A percentile compares a stretch with the other conserved stretches of the same genome.
Conservation (phyloP, 2,888 invertebrate genomes). For the Cataglyphis albicans region DNA sequence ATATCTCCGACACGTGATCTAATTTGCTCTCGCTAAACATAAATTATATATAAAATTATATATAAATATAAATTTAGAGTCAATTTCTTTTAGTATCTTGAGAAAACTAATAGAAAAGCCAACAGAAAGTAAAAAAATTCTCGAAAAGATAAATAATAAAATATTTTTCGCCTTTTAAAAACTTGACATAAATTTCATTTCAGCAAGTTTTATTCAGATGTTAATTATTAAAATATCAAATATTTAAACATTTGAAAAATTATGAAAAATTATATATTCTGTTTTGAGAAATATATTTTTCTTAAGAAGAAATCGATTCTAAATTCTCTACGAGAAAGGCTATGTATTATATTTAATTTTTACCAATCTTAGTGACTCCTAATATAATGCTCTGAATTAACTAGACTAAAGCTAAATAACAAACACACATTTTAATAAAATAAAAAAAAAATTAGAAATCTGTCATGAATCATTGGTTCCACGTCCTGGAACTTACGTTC, state of each 20-base stretch:
- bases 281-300: neutral
- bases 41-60: neutral
- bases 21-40: neutral
- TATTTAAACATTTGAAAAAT: neutral
- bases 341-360: neutral
- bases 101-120: too few species aligned
- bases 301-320: neutral
- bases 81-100: neutral
- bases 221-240: neutral
- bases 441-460: conserved; percentile 47
- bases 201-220: neutral
- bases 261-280: neutral
- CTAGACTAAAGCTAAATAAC: neutral
- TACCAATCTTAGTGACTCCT: neutral
- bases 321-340: neutral
- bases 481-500: conserved; percentile 81
- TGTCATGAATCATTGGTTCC: conserved; percentile 40
- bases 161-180: neutral
- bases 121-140: neutral
- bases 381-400: neutral
- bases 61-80: conserved; percentile 7
- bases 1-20: conserved; percentile 47
- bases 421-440: neutral
- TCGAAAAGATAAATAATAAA: neutral
- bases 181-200: neutral